Conservation (phyloP, 2,888 invertebrate genomes). For the Philaethria dido region DNA sequence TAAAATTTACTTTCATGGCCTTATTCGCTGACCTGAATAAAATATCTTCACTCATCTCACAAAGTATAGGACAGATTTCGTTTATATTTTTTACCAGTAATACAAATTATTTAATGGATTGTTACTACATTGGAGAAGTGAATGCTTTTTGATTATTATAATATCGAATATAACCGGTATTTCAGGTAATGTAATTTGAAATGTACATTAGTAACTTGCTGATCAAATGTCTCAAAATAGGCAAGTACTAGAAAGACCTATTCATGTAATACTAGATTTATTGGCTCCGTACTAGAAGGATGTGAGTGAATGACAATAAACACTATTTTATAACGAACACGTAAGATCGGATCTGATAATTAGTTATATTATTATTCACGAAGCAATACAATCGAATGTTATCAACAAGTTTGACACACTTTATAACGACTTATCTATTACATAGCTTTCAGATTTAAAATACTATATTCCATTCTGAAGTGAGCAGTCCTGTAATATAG, state of each 20-base stretch:
- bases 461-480: constrained; percentile 1
- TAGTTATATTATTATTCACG: too few species aligned
- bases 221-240: too few species aligned
- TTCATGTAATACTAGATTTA: too few species aligned
- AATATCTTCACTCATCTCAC: constrained; percentile 21
- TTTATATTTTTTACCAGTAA: constrained; percentile 10
- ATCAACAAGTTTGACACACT: not conserved
- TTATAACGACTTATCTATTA: not conserved
- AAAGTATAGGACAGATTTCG: constrained; percentile 19
- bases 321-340: too few species aligned
- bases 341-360: too few species aligned
- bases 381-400: not conserved
- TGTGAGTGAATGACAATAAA: too few species aligned
- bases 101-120: constrained; percentile 2
- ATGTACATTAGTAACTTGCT: too few species aligned
- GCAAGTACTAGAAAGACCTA: too few species aligned
- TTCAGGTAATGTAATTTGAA: too few species aligned
- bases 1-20: constrained; percentile 13
- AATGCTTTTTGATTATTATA: not conserved
- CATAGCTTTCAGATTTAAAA: not conserved
- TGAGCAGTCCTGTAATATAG: constrained; percentile 26
- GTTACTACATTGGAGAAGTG: not conserved
- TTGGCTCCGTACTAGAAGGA: too few species aligned
- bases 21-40: constrained; percentile 25
- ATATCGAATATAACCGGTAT: too few species aligned